Evolutionary conservation across 2,113 vertebrate genomes (phyloP).

Genomic region (Chiloscyllium plagiosum): DNA sequence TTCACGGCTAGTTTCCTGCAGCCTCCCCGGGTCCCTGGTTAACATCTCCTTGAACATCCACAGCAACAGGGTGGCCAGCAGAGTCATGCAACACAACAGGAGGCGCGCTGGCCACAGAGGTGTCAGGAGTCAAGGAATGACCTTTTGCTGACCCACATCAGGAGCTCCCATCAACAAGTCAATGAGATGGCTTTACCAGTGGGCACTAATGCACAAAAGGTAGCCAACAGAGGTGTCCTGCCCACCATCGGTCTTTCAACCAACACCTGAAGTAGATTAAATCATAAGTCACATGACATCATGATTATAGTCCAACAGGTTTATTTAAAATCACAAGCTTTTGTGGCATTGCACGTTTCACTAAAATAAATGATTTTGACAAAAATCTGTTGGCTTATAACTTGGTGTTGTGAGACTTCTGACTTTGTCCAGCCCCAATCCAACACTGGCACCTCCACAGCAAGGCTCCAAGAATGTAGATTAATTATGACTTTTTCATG

Average conservation of each 20-base stretch:
- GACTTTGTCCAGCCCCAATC: too few species aligned
- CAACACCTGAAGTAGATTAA: neutral
- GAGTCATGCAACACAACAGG: conserved; percentile 53
- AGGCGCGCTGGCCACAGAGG: conserved; percentile 51
- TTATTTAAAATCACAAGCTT: neutral
- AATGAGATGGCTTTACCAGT: neutral
- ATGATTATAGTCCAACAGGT: too few species aligned
- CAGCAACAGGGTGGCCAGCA: conserved; percentile 54
- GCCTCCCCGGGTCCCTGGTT: conserved; percentile 55
- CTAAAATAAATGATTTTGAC: too few species aligned
- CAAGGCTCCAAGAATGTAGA: too few species aligned
- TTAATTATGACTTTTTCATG: too few species aligned
- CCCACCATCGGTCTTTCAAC: neutral
- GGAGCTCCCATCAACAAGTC: neutral
- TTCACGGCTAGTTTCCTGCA: conserved; percentile 50
- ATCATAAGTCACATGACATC: too few species aligned
- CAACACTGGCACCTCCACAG: too few species aligned
- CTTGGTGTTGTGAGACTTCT: too few species aligned
- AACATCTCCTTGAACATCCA: conserved; percentile 59
- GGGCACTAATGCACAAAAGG: neutral
- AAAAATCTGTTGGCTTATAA: too few species aligned
- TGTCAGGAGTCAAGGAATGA: conserved; percentile 51
- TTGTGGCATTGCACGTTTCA: too few species aligned
- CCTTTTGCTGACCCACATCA: neutral
- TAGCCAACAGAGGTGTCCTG: neutral